Conservation (phyloP, 2,797 vertebrate species). For the Microctenopoma stevenorrisi region DNA sequence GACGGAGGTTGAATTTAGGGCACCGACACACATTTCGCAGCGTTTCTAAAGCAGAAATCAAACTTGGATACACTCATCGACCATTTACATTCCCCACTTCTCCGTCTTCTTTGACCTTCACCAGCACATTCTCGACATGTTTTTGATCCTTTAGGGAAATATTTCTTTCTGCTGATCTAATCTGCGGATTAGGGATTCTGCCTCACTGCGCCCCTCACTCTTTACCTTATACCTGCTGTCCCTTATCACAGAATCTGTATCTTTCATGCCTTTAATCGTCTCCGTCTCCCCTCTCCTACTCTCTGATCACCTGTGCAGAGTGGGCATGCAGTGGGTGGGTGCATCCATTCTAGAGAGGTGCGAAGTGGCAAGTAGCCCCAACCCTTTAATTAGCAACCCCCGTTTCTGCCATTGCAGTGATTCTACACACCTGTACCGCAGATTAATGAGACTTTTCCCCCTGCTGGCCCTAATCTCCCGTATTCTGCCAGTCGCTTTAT, state of each 20-base stretch:
- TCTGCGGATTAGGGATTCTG: slow-evolving; percentile 61
- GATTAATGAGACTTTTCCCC: slow-evolving; percentile 67
- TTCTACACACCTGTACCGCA: slow-evolving; percentile 74
- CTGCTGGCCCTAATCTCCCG: slow-evolving; percentile 61
- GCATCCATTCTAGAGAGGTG: slow-evolving; percentile 85
- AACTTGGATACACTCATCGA: slow-evolving; percentile 1
- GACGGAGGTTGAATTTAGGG: slow-evolving; percentile 65
- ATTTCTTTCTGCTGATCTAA: slow-evolving; percentile 44
- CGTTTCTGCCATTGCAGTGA: slow-evolving; percentile 73
- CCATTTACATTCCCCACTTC: neutral
- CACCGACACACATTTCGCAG: slow-evolving; percentile 42
- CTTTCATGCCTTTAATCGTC: slow-evolving; percentile 55
- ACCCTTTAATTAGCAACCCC: slow-evolving; percentile 77
- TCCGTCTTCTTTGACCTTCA: slow-evolving; percentile 51
- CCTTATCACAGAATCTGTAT: slow-evolving; percentile 27
- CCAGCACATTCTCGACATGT: slow-evolving; percentile 15
- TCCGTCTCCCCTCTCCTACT: slow-evolving; percentile 51
- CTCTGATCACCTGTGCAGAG: slow-evolving; percentile 75
- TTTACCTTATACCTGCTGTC: slow-evolving; percentile 22
- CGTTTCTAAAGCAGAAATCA: slow-evolving; percentile 14
- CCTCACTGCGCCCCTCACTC: slow-evolving; percentile 26
- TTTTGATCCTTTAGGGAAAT: slow-evolving; percentile 19
- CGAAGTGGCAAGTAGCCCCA: slow-evolving; percentile 85
- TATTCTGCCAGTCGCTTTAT: slow-evolving; percentile 62
- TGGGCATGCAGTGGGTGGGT: slow-evolving; percentile 81